Percentiles rank a stretch among this genome's conserved stretches.
Evolutionary conservation across 2,113 vertebrate genomes (phyloP).

Genomic region (Ctenomys sociabilis): DNA sequence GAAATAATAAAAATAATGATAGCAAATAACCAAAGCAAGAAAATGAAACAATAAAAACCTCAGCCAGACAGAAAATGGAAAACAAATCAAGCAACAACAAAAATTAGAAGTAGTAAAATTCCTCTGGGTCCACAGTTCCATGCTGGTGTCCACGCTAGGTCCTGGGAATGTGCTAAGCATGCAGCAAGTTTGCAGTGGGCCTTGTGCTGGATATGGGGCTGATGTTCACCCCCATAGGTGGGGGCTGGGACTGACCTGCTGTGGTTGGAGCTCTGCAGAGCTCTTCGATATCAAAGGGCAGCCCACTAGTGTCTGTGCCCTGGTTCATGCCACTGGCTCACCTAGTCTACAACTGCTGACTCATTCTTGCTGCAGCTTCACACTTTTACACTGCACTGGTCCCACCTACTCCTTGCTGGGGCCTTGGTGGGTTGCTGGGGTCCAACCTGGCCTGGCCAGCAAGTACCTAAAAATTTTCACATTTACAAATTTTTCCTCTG

Average conservation of each 20-base stretch:
- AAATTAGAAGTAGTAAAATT: not conserved
- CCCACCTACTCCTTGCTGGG: not conserved
- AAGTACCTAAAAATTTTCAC: not conserved
- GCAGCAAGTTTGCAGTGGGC: not conserved
- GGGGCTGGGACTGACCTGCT: not conserved
- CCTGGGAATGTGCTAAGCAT: not conserved
- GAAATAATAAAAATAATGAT: not conserved
- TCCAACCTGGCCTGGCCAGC: not conserved
- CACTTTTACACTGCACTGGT: not conserved
- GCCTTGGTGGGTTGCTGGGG: not conserved
- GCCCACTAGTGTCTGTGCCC: too few relatives aligned
- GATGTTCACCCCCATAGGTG: not conserved
- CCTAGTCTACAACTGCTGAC: not conserved
- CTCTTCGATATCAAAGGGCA: not conserved
- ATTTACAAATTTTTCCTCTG: not conserved
- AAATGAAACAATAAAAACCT: not conserved
- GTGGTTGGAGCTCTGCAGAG: not conserved
- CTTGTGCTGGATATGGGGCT: not conserved
- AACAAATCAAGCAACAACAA: not conserved
- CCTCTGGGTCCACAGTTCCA: not conserved
- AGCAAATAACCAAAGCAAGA: not conserved
- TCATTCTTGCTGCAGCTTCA: not conserved
- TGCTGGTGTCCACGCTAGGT: not conserved
- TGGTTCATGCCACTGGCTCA: rapidly evolving
- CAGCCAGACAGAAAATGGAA: not conserved